These are phyloP conservation scores for Bursaphelenchus okinawaensis DNA, from an alignment of 2,888 invertebrate genomes.

Conservation along the genomic window DNA sequence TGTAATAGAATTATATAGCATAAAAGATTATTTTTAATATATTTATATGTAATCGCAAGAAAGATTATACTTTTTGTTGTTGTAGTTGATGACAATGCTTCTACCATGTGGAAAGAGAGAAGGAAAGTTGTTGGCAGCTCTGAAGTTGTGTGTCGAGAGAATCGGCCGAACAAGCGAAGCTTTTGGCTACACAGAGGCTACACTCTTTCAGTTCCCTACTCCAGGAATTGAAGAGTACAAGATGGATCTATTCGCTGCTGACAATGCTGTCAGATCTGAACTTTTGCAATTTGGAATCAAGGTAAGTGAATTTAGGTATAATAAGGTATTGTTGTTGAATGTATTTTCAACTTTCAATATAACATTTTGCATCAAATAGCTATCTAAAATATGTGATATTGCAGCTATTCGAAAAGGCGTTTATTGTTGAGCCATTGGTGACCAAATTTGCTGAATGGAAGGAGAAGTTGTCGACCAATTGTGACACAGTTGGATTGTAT, in stretches of 20 bases:
- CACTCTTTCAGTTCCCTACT: not conserved
- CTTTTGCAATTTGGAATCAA: not conserved
- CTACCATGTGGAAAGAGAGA: not conserved
- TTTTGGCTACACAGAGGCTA: not conserved
- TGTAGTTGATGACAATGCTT: not conserved
- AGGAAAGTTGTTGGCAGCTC: not conserved
- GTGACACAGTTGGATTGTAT: not conserved
- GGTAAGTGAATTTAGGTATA: not conserved
- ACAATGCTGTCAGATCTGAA: not conserved
- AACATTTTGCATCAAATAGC: too few relatives aligned
- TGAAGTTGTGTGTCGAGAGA: not conserved
- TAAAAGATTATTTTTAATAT: too few relatives aligned
- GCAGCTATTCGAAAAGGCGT: not conserved
- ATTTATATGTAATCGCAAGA: too few relatives aligned
- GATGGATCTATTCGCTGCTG: not conserved
- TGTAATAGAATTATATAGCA: too few relatives aligned
- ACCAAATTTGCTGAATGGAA: not conserved
- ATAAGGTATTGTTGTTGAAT: too few relatives aligned
- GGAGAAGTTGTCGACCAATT: not conserved
- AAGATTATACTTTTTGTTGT: too few relatives aligned
- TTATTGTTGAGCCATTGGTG: not conserved
- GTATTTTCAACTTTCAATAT: too few relatives aligned
- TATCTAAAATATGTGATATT: not conserved
- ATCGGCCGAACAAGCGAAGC: slow-evolving; percentile 1
- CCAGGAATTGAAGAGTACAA: not conserved